Base-by-base conservation (phyloP, 2,888 invertebrate genomes). In the Melangyna quadrimaculata region DNA sequence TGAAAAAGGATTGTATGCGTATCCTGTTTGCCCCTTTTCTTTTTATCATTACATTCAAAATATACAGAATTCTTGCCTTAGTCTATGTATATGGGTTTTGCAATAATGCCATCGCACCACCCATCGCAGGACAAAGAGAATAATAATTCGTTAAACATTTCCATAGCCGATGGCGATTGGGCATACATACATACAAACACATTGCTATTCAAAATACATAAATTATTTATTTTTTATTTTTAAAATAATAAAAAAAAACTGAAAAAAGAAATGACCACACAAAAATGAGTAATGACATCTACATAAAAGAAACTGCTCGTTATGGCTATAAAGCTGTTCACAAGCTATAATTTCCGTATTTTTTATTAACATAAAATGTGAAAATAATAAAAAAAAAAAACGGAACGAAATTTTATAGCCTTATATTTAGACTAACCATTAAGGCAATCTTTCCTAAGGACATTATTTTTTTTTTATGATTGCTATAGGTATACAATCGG, bases 241-340 rank as follows among this genome's bases (percentile, higher is more conserved):
- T 27, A 24, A 35, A 67, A 51, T 32, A 67, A 29, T 19, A 74
- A 51, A 29, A 43, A 37, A 14, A 5, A 61, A 73, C 37, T 17
- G 17, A 59, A 61, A 27, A 73, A 37, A 29, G 17, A 59, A 61
- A 27, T 79, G 57, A 67, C 83, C 74, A 83, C 70, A 29, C n/a
- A 22, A 48, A 72, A 71, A 81, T 72, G 81, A 77, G 43, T 71
- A 79, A 75, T 79, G 83, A 79, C 74, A 75, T 84, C 51, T 59
- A 67, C 43, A 53, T 67, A 53, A 65, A 65, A 71, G 35, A 67
- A n/a, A 70, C 48, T 55, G 24, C 63, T 71, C 78, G 74, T 71
- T 48, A 57, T n/a, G n/a, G 40, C 43, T 61, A 78, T 78, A 83
- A 83, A 78, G 61, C 63, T 82, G 53, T 48, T 55, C 70, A 10